phyloP scores from a whole-genome alignment of 2,113 vertebrate species.

The Solea senegalensis region DNA sequence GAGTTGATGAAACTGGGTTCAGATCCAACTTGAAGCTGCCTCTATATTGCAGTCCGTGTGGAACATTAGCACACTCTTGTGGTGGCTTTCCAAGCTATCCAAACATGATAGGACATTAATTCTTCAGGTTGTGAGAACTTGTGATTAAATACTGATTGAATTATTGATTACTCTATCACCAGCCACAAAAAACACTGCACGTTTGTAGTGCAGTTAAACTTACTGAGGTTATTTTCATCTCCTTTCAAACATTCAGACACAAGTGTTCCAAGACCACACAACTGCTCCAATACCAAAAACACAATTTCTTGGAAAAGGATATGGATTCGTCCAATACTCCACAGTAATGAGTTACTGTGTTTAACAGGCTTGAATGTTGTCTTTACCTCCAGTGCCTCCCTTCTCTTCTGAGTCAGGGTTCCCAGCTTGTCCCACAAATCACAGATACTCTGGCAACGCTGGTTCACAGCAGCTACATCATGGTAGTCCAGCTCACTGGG shows the following conservation, averaged over 20 bases:
- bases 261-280: no score
- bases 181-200: no score
- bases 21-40: background rate
- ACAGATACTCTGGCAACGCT: slow-evolving; percentile 96
- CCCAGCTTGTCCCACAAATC: slow-evolving; percentile 97
- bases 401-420: slow-evolving; percentile 95
- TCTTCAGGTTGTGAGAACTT: no score
- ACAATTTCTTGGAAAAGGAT: no score
- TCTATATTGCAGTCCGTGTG: background rate
- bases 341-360: no score
- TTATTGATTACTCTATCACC: no score
- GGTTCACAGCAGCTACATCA: slow-evolving; percentile 93
- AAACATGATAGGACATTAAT: background rate
- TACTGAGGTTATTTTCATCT: no score
- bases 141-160: no score
- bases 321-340: no score
- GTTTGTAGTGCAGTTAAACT: no score
- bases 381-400: slow-evolving; percentile 92
- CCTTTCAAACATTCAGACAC: no score
- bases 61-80: slow-evolving; percentile 67
- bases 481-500: slow-evolving; percentile 93
- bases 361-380: background rate
- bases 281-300: no score
- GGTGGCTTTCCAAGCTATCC: slow-evolving; percentile 12
- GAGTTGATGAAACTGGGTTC: slow-evolving; percentile 17